phyloP scores from a whole-genome alignment of 2,113 vertebrate species.

The Malurus melanocephalus region DNA sequence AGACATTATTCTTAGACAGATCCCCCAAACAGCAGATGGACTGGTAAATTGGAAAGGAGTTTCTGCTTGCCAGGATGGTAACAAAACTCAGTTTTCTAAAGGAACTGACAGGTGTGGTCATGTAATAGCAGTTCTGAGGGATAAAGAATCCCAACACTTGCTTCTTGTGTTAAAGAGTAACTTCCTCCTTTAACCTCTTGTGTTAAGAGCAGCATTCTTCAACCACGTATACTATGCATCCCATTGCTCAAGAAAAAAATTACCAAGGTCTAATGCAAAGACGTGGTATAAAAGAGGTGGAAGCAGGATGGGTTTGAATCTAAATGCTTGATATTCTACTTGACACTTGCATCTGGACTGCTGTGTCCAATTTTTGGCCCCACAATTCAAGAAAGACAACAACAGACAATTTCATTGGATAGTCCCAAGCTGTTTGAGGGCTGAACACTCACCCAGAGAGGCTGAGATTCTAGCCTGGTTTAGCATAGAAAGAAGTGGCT shows the following conservation, averaged over 20 bases:
- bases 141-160: background rate
- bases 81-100: background rate
- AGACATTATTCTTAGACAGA: background rate
- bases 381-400: background rate
- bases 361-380: background rate
- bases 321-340: background rate
- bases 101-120: background rate
- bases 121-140: background rate
- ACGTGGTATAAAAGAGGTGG: background rate
- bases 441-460: background rate
- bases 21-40: rapidly evolving
- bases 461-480: background rate
- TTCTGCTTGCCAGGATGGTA: background rate
- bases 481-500: background rate
- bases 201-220: background rate
- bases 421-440: background rate
- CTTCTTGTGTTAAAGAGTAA: background rate
- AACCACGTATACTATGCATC: background rate
- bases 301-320: background rate
- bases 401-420: background rate
- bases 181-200: too few relatives aligned
- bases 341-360: background rate
- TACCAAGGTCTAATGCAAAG: background rate
- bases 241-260: background rate
- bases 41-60: background rate